These are phyloP conservation scores for Poecile montanus DNA, from an alignment of 2,797 vertebrate genomes.

Conservation along the genomic window DNA sequence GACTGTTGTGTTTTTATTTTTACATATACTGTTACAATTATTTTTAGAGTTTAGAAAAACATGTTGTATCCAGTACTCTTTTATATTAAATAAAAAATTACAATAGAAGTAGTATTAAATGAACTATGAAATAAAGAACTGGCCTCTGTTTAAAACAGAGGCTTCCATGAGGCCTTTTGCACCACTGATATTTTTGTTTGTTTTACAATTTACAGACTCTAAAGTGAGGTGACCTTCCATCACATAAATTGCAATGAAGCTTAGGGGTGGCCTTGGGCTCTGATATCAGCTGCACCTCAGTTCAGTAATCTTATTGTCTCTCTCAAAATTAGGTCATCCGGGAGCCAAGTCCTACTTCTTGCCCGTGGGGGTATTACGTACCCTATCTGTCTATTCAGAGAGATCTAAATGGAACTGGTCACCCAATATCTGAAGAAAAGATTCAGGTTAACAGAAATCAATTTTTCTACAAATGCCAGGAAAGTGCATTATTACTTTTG, in stretches of 20 bases:
- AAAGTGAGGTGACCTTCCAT: slow-evolving; percentile 58
- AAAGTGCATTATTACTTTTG: background rate
- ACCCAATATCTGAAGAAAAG: slow-evolving; percentile 1
- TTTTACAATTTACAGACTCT: background rate
- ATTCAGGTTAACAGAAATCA: slow-evolving; percentile 27
- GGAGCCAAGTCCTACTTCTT: slow-evolving; percentile 14
- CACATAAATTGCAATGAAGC: background rate
- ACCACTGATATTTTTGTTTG: background rate
- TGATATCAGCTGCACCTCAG: slow-evolving; percentile 57
- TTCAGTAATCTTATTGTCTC: slow-evolving; percentile 55
- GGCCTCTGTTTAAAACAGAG: background rate
- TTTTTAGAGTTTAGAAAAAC: background rate
- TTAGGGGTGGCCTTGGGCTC: slow-evolving; percentile 57
- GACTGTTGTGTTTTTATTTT: background rate
- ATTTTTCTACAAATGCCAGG: background rate
- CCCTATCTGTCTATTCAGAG: background rate
- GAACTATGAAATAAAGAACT: background rate
- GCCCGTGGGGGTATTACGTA: background rate
- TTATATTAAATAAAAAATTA: background rate
- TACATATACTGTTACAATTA: background rate
- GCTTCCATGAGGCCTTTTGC: background rate
- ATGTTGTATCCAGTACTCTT: background rate
- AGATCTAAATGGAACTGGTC: slow-evolving; percentile 19
- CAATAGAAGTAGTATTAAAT: background rate
- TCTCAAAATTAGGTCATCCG: slow-evolving; percentile 59